Evolutionary conservation across 2,888 invertebrate species (phyloP).

Genomic region (Tetheella fluctuosa): DNA sequence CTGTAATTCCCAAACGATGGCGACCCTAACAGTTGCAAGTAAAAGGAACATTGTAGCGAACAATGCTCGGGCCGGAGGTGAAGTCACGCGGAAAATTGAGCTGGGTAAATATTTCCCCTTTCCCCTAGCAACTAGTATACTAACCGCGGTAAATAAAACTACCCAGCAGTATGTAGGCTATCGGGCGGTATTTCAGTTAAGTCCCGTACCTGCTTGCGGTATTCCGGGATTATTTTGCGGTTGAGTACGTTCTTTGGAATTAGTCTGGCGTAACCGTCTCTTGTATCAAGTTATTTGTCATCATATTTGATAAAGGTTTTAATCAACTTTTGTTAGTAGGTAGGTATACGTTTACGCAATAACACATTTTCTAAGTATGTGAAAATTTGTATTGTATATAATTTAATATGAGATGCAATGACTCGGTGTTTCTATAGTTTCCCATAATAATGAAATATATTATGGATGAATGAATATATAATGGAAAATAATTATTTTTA

Average conservation of each 20-base stretch:
- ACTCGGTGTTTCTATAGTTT: too few relatives aligned
- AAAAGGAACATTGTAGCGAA: slow-evolving; percentile 15
- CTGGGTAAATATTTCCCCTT: slow-evolving; percentile 14
- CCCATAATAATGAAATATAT: too few relatives aligned
- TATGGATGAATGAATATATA: too few relatives aligned
- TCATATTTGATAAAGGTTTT: too few relatives aligned
- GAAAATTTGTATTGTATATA: too few relatives aligned
- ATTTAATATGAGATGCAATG: too few relatives aligned
- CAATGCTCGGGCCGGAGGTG: slow-evolving; percentile 22
- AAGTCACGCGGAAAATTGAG: slow-evolving; percentile 44
- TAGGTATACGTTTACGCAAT: too few relatives aligned
- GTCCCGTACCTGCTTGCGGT: not conserved
- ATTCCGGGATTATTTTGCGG: slow-evolving; percentile 12
- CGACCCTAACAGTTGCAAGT: not conserved
- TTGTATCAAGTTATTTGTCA: not conserved
- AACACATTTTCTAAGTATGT: too few relatives aligned
- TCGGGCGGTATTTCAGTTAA: not conserved
- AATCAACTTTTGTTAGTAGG: too few relatives aligned
- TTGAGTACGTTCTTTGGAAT: slow-evolving; percentile 3
- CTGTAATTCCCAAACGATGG: not conserved
- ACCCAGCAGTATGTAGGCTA: not conserved
- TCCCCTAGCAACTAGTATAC: not conserved
- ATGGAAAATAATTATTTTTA: too few relatives aligned
- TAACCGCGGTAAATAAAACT: slow-evolving; percentile 1
- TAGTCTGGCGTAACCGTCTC: not conserved